A percentile compares a stretch with the other conserved stretches of the same genome.
These are phyloP conservation scores for Columba janthina DNA, from an alignment of 2,113 vertebrate species.

Conservation along the genomic window DNA sequence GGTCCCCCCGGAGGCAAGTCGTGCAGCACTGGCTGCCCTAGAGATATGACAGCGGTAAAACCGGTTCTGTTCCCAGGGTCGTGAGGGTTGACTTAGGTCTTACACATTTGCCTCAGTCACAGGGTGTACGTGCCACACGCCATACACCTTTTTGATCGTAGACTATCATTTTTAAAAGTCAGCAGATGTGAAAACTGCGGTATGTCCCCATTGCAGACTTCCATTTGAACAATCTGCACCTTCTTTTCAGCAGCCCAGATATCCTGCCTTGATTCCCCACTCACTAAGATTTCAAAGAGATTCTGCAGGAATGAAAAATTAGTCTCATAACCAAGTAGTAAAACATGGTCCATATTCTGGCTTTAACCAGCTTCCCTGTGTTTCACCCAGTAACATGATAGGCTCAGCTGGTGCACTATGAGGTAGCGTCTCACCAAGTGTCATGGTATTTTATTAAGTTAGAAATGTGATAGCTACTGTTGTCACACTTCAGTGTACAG, in stretches of 20 bases:
- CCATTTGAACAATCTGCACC: background rate
- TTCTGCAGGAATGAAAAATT: conserved; percentile 11
- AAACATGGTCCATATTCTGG: background rate
- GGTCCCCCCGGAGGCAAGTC: background rate
- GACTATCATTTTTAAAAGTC: background rate
- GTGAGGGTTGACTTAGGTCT: background rate
- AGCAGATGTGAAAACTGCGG: background rate
- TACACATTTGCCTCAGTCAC: fast-evolving
- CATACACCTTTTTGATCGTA: background rate
- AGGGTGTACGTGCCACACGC: background rate
- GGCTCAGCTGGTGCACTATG: conserved; percentile 71
- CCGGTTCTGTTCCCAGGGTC: background rate
- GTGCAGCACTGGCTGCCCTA: background rate
- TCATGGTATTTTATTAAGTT: conserved; percentile 77
- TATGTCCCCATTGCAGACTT: background rate
- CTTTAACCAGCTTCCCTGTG: conserved; percentile 5
- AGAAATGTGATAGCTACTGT: conserved; percentile 80
- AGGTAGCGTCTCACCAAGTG: conserved; percentile 80
- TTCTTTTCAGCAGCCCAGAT: background rate
- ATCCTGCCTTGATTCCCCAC: background rate
- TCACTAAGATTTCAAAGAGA: background rate
- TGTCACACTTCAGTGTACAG: conserved; percentile 75
- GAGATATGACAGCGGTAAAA: background rate
- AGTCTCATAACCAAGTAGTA: background rate
- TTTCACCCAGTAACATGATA: conserved; percentile 66